Evolutionary conservation across 64 coral and sea anemone species (phyloP).

Genomic region (Astreopora myriophthalma): DNA sequence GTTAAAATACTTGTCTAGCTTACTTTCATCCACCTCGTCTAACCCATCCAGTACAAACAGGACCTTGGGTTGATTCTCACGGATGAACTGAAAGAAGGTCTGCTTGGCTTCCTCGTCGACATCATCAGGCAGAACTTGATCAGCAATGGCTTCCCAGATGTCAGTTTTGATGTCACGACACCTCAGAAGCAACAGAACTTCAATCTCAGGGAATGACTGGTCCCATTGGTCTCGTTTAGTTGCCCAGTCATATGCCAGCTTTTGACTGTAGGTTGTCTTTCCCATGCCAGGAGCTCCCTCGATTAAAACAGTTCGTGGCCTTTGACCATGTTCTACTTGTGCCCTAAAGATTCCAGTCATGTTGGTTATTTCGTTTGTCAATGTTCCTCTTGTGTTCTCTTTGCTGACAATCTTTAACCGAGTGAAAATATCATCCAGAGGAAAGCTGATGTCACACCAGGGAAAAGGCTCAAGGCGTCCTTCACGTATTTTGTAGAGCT

Average conservation of each 20-base stretch:
- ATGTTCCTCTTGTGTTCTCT: not conserved
- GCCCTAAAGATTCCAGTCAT: not conserved
- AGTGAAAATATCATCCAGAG: not conserved
- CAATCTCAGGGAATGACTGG: not conserved
- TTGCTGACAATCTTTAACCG: not conserved
- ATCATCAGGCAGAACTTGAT: constrained; percentile 26
- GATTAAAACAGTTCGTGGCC: not conserved
- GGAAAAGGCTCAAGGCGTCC: not conserved
- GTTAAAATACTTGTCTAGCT: not conserved
- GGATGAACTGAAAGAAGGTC: not conserved
- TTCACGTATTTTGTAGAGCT: not conserved
- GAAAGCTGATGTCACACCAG: not conserved
- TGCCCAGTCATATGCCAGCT: constrained; percentile 30
- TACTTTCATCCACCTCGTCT: not conserved
- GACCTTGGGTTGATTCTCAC: constrained; percentile 12
- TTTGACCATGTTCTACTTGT: not conserved
- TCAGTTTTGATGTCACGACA: not conserved
- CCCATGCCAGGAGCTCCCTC: constrained; percentile 29
- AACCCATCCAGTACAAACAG: constrained; percentile 27
- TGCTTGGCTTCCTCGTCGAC: not conserved
- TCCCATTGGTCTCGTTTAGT: not conserved
- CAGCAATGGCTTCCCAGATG: constrained; percentile 27
- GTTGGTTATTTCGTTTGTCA: not conserved
- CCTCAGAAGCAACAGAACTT: constrained; percentile 33
- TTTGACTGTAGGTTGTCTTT: constrained; percentile 2